Conservation (phyloP, 2,888 invertebrate species). For the Xestia ashworthii region DNA sequence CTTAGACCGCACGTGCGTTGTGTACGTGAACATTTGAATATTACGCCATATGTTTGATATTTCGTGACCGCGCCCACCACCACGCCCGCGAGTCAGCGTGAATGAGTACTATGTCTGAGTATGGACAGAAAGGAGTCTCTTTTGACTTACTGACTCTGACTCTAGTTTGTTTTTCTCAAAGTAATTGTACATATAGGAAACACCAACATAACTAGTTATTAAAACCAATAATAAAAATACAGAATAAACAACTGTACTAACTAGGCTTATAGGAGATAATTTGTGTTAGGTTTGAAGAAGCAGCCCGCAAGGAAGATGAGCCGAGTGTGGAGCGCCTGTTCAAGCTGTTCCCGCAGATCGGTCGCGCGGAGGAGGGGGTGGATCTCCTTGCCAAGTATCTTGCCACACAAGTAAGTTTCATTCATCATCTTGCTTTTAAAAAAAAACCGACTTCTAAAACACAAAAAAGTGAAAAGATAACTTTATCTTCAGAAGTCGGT, state of each 20-base stretch:
- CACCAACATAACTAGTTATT: background rate
- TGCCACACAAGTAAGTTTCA: constrained; percentile 92
- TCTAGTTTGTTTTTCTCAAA: background rate
- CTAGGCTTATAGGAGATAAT: background rate
- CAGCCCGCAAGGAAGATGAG: constrained; percentile 96
- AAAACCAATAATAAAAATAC: background rate
- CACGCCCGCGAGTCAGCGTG: no score
- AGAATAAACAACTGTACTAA: background rate
- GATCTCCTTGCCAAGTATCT: constrained; percentile 96
- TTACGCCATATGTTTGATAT: no score
- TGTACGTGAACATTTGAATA: no score
- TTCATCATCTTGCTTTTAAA: background rate
- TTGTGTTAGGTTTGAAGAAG: constrained; percentile 95
- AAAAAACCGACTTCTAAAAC: no score
- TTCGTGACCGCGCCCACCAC: no score
- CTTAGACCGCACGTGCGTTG: no score
- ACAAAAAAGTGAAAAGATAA: no score
- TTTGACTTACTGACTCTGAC: background rate
- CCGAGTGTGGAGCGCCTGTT: constrained; percentile 98
- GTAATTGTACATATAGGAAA: background rate
- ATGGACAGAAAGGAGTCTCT: background rate
- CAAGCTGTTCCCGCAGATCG: constrained; percentile 98
- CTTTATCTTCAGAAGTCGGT: no score
- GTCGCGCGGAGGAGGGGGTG: constrained; percentile 97
- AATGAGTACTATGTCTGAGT: background rate